Evolutionary conservation across 2,113 vertebrate genomes (phyloP).

Genomic region (Urocolius indicus): DNA sequence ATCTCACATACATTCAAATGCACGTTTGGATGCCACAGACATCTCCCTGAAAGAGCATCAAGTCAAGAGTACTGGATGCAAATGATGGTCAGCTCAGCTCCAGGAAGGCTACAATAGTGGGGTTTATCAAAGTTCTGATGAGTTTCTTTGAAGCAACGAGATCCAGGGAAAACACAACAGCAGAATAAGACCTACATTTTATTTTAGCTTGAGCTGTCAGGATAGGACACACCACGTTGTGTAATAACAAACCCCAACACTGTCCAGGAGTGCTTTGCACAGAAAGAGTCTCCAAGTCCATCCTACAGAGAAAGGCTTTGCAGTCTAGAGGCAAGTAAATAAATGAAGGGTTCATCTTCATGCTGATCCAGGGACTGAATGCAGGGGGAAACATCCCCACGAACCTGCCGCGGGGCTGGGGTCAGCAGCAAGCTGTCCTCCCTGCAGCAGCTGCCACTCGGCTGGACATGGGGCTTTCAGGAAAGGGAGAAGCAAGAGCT

Average conservation of each 20-base stretch:
- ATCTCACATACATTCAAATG: fast-evolving
- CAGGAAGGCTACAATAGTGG: fast-evolving
- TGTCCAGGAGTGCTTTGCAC: fast-evolving
- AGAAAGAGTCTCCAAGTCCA: not conserved
- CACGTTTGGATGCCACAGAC: not conserved
- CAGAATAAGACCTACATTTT: not conserved
- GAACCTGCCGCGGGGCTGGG: not conserved
- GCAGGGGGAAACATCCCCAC: fast-evolving
- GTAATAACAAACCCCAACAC: not conserved
- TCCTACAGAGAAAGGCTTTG: fast-evolving
- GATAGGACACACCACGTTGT: fast-evolving
- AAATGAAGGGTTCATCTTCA: fast-evolving
- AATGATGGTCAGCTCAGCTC: fast-evolving
- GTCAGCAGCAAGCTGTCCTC: not conserved
- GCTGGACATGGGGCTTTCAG: fast-evolving
- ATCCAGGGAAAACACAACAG: not conserved
- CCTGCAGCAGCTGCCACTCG: not conserved
- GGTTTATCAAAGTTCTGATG: not conserved
- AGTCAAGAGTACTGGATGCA: fast-evolving
- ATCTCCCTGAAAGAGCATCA: not conserved
- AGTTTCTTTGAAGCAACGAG: not conserved
- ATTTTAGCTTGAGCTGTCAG: not conserved
- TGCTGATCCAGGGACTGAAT: fast-evolving
- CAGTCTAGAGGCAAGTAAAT: not conserved
- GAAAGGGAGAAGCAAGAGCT: not conserved